Evolutionary conservation across 1,140 invertebrate species (phyloP).

Genomic region (Platyura marginata): DNA sequence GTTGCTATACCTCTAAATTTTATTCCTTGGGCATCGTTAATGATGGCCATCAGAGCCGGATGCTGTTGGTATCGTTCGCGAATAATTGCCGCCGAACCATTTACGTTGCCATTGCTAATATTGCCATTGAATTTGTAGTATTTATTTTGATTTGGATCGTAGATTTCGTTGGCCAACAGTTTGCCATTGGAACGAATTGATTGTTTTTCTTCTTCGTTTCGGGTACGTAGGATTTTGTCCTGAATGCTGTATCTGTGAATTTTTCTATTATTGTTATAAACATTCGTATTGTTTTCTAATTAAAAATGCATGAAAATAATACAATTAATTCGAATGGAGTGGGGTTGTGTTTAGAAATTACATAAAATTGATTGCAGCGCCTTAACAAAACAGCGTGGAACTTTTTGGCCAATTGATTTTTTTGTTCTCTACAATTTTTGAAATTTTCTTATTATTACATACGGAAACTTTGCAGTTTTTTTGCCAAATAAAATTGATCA

Average conservation of each 20-base stretch:
- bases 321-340: no score
- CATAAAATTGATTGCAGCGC: no score
- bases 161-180: conserved; percentile 13
- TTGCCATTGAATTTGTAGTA: conserved; percentile 13
- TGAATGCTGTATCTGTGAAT: conserved; percentile 18
- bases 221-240: conserved; percentile 22
- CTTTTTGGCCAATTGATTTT: no score
- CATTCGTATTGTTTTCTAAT: no score
- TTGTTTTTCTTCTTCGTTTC: conserved; percentile 12
- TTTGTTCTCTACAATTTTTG: no score
- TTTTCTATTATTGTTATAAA: conserved; percentile 16
- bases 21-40: conserved; percentile 19
- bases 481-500: no score
- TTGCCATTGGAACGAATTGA: conserved; percentile 9
- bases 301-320: no score
- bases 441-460: no score
- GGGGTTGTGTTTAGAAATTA: no score
- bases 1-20: conserved; percentile 22
- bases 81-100: conserved; percentile 15
- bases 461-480: no score
- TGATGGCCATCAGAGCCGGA: conserved; percentile 21
- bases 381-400: no score
- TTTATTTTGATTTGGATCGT: conserved; percentile 23
- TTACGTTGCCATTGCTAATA: conserved; percentile 12
- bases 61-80: conserved; percentile 23